Evolutionary conservation across 2,113 vertebrate species (phyloP).

Genomic region (Ceyx cyanopectus): DNA sequence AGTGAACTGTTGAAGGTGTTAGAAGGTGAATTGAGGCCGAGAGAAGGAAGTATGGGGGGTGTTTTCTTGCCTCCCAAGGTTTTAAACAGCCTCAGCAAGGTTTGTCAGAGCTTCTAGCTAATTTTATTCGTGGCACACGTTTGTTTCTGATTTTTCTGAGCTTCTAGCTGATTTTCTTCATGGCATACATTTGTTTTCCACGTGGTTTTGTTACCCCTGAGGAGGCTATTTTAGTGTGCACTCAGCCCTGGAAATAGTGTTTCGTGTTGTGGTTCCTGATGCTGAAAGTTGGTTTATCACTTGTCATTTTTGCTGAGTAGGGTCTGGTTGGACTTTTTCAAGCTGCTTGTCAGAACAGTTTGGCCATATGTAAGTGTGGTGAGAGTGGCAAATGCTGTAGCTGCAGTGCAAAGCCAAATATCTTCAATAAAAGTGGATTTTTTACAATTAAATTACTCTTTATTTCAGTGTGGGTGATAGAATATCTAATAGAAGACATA

Average conservation of each 20-base stretch:
- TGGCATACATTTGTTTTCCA: neutral
- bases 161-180: neutral
- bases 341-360: neutral
- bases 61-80: neutral
- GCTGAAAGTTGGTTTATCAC: neutral
- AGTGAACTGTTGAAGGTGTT: neutral
- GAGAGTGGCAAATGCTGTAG: neutral
- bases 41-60: fast-evolving
- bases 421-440: fast-evolving
- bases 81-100: neutral
- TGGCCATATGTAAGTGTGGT: neutral
- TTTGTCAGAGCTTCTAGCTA: neutral
- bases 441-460: neutral
- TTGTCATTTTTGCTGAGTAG: neutral
- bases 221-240: neutral
- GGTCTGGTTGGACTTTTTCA: neutral
- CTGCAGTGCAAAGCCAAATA: neutral
- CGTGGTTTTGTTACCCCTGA: conserved; percentile 7
- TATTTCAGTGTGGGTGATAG: neutral
- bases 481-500: neutral
- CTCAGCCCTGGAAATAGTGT: neutral
- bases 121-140: neutral
- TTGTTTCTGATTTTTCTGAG: neutral
- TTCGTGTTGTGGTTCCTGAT: neutral
- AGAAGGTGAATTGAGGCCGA: neutral